Conservation (phyloP, 2,888 invertebrate species). For the Iselma pallidipennis region DNA sequence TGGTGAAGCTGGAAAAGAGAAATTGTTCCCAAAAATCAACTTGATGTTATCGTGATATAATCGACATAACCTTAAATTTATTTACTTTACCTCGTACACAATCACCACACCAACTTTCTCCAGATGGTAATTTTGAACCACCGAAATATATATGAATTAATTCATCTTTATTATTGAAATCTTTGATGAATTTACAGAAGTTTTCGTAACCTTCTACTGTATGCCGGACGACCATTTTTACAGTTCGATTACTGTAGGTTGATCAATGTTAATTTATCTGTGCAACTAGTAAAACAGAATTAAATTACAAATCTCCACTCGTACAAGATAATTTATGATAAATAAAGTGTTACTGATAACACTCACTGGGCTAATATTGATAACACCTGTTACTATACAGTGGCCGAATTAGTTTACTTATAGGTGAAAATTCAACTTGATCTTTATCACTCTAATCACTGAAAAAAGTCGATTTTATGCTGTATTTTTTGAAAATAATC, state of each 20-base stretch:
- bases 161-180: slow-evolving; percentile 56
- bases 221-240: slow-evolving; percentile 58
- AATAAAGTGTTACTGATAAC: too few relatives aligned
- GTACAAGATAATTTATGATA: too few relatives aligned
- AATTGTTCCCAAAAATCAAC: too few relatives aligned
- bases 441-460: too few relatives aligned
- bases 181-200: slow-evolving; percentile 62
- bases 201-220: slow-evolving; percentile 65
- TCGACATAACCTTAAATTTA: not conserved
- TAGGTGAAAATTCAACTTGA: too few relatives aligned
- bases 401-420: too few relatives aligned
- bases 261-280: not conserved
- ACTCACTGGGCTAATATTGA: too few relatives aligned
- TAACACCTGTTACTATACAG: too few relatives aligned
- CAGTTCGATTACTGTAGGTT: not conserved
- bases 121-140: slow-evolving; percentile 67
- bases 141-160: slow-evolving; percentile 65
- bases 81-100: slow-evolving; percentile 73
- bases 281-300: not conserved
- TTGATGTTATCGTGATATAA: not conserved
- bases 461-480: too few relatives aligned
- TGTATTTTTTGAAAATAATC: too few relatives aligned
- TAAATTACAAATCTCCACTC: too few relatives aligned
- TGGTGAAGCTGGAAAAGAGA: slow-evolving; percentile 77
- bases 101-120: slow-evolving; percentile 88